phyloP scores from a whole-genome alignment of 2,888 invertebrate species.

The Drosophila stalkeri region DNA sequence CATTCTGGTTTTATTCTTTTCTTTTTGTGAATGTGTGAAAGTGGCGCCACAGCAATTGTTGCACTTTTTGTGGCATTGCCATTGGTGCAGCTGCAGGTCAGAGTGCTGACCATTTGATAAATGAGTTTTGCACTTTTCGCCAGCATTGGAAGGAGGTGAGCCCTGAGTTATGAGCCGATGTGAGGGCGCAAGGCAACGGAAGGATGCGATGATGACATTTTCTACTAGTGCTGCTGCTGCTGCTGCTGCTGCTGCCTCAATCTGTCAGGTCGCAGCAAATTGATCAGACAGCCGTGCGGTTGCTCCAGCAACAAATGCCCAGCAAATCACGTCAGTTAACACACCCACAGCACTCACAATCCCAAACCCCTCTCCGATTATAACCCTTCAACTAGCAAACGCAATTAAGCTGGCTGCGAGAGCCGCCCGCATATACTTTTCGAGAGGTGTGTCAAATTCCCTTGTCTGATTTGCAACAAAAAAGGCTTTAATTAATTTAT shows the following conservation, averaged over 20 bases:
- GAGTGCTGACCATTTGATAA: conserved; percentile 71
- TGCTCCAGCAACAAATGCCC: conserved; percentile 28
- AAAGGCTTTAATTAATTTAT: conserved; percentile 57
- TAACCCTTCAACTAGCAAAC: conserved; percentile 15
- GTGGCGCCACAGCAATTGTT: conserved; percentile 63
- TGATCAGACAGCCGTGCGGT: conserved; percentile 58
- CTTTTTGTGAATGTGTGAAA: conserved; percentile 20
- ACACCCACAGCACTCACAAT: background rate
- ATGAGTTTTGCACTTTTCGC: conserved; percentile 73
- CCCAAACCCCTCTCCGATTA: background rate
- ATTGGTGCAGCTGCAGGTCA: conserved; percentile 55
- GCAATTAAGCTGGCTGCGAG: conserved; percentile 32
- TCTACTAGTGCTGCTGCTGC: conserved; percentile 36
- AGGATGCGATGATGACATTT: conserved; percentile 46
- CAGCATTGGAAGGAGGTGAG: conserved; percentile 41
- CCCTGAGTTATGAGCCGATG: conserved; percentile 62
- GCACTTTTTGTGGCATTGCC: conserved; percentile 61
- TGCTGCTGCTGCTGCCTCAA: conserved; percentile 49
- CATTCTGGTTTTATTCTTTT: background rate
- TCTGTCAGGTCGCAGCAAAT: conserved; percentile 65
- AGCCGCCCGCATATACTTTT: conserved; percentile 30
- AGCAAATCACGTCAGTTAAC: conserved; percentile 44
- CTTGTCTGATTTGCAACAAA: conserved; percentile 38
- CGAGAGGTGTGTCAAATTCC: conserved; percentile 22
- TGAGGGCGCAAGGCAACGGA: conserved; percentile 21